Conservation (phyloP, 2,888 invertebrate species). For the Alloplasta piceator region DNA sequence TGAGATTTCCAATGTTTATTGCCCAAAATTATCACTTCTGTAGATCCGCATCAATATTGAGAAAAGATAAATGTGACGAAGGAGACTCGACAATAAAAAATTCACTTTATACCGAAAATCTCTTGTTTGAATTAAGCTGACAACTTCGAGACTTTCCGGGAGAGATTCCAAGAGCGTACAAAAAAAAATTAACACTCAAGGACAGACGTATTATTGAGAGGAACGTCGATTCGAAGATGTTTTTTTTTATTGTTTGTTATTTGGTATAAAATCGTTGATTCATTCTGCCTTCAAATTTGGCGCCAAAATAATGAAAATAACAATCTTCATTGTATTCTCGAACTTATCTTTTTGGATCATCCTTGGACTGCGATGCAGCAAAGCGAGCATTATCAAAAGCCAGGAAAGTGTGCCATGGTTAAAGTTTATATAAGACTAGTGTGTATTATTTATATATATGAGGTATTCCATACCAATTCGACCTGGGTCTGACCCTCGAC, state of each 20-base stretch:
- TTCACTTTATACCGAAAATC: too few relatives aligned
- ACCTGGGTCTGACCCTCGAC: too few relatives aligned
- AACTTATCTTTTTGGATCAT: conserved; percentile 38
- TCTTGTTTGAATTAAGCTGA: too few relatives aligned
- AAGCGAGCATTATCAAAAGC: conserved; percentile 6
- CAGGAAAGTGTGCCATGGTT: conserved; percentile 42
- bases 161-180: too few relatives aligned
- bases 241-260: neutral
- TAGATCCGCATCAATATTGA: conserved; percentile 25
- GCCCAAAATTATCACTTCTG: neutral
- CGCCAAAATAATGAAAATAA: neutral
- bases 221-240: neutral
- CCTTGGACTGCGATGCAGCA: conserved; percentile 17
- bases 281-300: too few relatives aligned
- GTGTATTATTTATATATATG: too few relatives aligned
- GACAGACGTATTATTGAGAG: too few relatives aligned
- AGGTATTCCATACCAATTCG: too few relatives aligned
- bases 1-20: conserved; percentile 4
- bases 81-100: too few relatives aligned
- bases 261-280: neutral
- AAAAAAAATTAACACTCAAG: too few relatives aligned
- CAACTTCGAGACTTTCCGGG: too few relatives aligned
- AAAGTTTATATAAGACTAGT: too few relatives aligned
- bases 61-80: neutral
- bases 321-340: conserved; percentile 1